Conservation (phyloP, 2,888 invertebrate genomes). For the Campaea margaritaria region DNA sequence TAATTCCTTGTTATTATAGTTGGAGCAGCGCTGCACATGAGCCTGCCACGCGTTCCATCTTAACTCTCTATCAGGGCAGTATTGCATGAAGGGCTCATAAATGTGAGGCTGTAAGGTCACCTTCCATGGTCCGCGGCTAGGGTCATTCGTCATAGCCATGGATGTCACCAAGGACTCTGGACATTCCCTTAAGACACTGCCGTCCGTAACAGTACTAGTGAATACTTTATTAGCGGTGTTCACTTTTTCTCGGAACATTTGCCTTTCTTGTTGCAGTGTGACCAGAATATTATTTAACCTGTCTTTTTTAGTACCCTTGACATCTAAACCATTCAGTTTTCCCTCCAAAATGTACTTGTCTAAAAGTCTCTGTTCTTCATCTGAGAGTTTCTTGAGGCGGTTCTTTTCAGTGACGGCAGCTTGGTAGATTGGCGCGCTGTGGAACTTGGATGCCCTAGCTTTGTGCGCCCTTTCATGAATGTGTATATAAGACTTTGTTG, state of each 20-base stretch:
- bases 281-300: slow-evolving; percentile 76
- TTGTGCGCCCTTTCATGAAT: slow-evolving; percentile 92
- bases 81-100: slow-evolving; percentile 91
- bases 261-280: slow-evolving; percentile 83
- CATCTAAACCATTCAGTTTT: slow-evolving; percentile 91
- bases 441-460: slow-evolving; percentile 90
- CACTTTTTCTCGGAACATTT: slow-evolving; percentile 88
- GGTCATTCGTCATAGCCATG: slow-evolving; percentile 87
- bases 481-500: slow-evolving; percentile 90
- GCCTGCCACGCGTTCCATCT: slow-evolving; percentile 96
- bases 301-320: slow-evolving; percentile 83
- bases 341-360: slow-evolving; percentile 93
- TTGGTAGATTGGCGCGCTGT: slow-evolving; percentile 88
- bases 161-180: slow-evolving; percentile 88
- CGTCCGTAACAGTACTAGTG: slow-evolving; percentile 87
- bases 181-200: slow-evolving; percentile 88
- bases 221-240: slow-evolving; percentile 88
- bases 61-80: slow-evolving; percentile 91
- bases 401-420: slow-evolving; percentile 86
- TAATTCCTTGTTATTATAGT: slow-evolving; percentile 85
- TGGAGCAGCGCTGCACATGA: slow-evolving; percentile 88
- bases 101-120: slow-evolving; percentile 90
- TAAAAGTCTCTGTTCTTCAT: slow-evolving; percentile 89
- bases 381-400: slow-evolving; percentile 73
- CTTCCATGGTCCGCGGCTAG: slow-evolving; percentile 93